A percentile compares a stretch with the other conserved stretches of the same genome.
These are phyloP conservation scores for Atlantisia rogersi DNA, from an alignment of 2,113 vertebrate species.

Conservation along the genomic window DNA sequence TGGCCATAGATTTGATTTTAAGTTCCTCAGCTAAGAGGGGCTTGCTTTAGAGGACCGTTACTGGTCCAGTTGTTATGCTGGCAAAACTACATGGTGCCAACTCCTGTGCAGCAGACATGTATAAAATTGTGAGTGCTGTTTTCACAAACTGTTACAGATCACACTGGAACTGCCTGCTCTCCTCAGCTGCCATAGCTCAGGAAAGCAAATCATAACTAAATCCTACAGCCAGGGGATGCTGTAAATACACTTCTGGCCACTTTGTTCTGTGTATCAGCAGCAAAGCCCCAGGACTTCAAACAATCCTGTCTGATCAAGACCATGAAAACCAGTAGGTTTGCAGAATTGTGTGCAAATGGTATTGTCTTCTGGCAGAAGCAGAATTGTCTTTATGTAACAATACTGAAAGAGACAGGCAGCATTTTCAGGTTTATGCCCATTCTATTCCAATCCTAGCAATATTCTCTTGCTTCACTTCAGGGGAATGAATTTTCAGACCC, in stretches of 20 bases:
- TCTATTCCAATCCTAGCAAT: background rate
- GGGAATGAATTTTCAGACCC: background rate
- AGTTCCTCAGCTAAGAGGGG: background rate
- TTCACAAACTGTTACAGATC: background rate
- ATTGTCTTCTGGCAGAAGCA: background rate
- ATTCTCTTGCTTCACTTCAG: background rate
- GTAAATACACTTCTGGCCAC: background rate
- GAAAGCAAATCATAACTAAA: background rate
- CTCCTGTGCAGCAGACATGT: background rate
- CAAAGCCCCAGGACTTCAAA: background rate
- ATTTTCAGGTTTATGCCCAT: background rate
- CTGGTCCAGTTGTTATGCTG: background rate
- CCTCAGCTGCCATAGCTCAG: background rate
- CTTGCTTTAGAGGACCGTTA: background rate
- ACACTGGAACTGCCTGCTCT: background rate
- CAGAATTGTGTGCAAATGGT: background rate
- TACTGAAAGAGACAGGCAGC: background rate
- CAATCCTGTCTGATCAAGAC: background rate
- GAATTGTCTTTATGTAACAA: background rate
- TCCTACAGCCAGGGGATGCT: background rate
- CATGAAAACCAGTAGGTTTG: background rate
- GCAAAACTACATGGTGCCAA: background rate
- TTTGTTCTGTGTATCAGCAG: background rate
- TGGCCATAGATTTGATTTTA: background rate
- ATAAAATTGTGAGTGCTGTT: background rate